Evolutionary conservation across 2,113 vertebrate species (phyloP).

Genomic region (Brachypteracias leptosomus): DNA sequence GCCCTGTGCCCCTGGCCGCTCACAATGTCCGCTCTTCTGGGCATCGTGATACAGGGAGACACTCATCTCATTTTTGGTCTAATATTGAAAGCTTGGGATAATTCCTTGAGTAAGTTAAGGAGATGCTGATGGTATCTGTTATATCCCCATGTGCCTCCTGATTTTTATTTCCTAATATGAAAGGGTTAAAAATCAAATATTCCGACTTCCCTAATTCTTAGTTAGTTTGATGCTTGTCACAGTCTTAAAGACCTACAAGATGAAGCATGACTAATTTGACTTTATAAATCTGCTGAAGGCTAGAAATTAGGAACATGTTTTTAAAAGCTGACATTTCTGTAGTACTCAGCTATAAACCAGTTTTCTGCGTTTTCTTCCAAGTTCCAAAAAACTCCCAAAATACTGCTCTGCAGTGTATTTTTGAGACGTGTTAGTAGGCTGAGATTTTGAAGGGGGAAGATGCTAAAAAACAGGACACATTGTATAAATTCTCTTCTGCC

Average conservation of each 20-base stretch:
- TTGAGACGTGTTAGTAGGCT: not conserved
- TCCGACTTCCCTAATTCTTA: not conserved
- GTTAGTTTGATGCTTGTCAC: not conserved
- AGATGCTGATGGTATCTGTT: not conserved
- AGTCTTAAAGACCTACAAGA: not conserved
- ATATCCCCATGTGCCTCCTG: not conserved
- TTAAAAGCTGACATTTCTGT: slow-evolving; percentile 21
- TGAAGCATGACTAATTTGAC: slow-evolving; percentile 35
- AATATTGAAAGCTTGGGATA: not conserved
- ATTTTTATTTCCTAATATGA: not conserved
- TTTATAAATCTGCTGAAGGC: not conserved
- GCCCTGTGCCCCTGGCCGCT: not conserved
- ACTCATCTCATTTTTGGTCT: not conserved
- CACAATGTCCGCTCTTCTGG: fast-evolving
- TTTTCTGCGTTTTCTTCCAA: slow-evolving; percentile 4
- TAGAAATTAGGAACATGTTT: slow-evolving; percentile 18
- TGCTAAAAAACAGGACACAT: not conserved
- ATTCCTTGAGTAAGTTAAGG: not conserved
- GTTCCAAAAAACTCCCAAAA: not conserved
- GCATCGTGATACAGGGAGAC: not conserved
- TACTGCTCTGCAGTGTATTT: not conserved
- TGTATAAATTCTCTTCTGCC: slow-evolving; percentile 23
- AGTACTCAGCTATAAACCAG: not conserved
- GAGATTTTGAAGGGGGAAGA: not conserved
- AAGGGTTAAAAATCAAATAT: slow-evolving; percentile 17